A percentile compares a stretch with the other conserved stretches of the same genome.
Conservation (phyloP, 2,797 vertebrate genomes). For the Poeciliopsis turneri region DNA sequence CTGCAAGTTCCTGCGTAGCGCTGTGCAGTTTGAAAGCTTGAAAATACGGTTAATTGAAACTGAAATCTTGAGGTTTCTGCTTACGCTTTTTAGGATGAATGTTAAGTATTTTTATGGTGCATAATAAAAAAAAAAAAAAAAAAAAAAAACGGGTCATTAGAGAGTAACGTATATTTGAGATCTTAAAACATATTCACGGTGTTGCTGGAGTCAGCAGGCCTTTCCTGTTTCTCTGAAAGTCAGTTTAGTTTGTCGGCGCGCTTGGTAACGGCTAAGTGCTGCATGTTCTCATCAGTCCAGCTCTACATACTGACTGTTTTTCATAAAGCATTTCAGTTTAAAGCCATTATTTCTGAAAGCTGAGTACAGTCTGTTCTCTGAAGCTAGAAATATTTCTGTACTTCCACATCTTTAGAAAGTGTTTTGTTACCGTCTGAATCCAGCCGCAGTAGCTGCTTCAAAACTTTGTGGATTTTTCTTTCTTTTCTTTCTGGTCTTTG, state of each 20-base stretch:
- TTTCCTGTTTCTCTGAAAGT: background rate
- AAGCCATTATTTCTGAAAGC: background rate
- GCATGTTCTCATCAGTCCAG: background rate
- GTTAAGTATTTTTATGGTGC: background rate
- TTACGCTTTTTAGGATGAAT: background rate
- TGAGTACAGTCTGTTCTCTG: background rate
- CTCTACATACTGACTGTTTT: background rate
- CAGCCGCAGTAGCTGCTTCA: background rate
- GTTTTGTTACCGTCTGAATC: background rate
- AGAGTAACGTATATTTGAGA: background rate
- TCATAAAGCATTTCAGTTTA: background rate
- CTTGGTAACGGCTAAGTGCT: background rate
- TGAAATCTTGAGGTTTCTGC: background rate
- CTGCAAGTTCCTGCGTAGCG: background rate
- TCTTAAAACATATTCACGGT: background rate
- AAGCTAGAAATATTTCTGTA: background rate
- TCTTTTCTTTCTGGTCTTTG: background rate
- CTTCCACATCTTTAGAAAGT: background rate
- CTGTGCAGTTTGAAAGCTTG: constrained; percentile 11
- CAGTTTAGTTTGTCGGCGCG: background rate
- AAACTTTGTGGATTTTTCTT: background rate
- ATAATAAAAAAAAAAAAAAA: background rate
- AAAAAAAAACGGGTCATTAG: background rate
- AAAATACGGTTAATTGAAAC: background rate
- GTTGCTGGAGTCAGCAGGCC: background rate